Conservation (phyloP, 2,113 vertebrate genomes). For the Ceratotherium simum region DNA sequence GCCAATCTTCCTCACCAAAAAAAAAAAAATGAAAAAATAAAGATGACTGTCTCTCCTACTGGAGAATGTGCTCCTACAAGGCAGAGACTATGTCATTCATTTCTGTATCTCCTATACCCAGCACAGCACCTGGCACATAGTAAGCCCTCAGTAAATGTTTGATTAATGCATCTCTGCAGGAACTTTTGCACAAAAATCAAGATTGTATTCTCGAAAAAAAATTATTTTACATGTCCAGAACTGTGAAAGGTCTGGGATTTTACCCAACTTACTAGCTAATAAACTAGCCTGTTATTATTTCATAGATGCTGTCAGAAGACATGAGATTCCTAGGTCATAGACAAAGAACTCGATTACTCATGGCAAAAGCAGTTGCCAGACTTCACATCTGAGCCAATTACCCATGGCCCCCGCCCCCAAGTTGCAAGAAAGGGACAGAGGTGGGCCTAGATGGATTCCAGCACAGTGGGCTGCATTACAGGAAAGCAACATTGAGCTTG, state of each 20-base stretch:
- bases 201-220: neutral
- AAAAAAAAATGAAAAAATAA: too few species aligned
- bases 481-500: neutral
- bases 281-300: neutral
- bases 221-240: neutral
- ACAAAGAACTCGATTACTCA: neutral
- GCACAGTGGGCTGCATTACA: neutral
- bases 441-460: neutral
- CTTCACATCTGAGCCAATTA: neutral
- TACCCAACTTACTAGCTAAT: neutral
- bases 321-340: neutral
- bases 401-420: neutral
- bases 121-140: neutral
- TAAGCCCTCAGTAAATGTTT: neutral
- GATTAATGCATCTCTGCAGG: neutral
- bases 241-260: neutral
- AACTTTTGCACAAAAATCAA: neutral
- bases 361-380: neutral
- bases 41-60: neutral
- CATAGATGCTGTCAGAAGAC: neutral
- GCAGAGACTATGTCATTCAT: neutral
- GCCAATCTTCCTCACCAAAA: too few species aligned
- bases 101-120: neutral
- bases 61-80: neutral
- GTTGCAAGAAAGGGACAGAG: neutral